A percentile compares a stretch with the other conserved stretches of the same genome.
These are phyloP conservation scores for Drosophila cardini DNA, from an alignment of 1,140 invertebrate species.

Conservation along the genomic window DNA sequence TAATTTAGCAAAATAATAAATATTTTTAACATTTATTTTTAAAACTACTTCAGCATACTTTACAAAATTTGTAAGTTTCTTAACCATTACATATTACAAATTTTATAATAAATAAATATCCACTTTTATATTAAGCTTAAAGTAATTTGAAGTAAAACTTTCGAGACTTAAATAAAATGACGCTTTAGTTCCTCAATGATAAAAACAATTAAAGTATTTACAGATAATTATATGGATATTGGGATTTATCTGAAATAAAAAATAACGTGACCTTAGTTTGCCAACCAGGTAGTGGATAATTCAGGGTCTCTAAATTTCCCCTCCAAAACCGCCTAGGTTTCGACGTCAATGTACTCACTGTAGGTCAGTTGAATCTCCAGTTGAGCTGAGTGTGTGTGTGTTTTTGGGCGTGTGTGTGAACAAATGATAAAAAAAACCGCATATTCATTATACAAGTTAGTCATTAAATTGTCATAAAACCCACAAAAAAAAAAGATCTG, in stretches of 20 bases:
- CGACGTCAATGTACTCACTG: constrained; percentile 72
- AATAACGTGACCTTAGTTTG: neutral
- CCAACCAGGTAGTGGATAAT: constrained; percentile 27
- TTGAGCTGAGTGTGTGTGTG: neutral
- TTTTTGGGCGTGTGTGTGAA: neutral
- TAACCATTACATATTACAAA: too few species aligned
- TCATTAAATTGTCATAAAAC: constrained; percentile 41
- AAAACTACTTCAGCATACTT: too few species aligned
- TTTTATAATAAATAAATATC: too few species aligned
- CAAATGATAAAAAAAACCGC: constrained; percentile 20
- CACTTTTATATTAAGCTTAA: too few species aligned
- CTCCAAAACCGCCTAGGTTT: neutral
- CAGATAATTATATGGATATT: neutral
- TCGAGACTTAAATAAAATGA: too few species aligned
- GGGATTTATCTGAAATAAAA: neutral
- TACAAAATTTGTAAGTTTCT: too few species aligned
- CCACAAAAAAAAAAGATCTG: neutral
- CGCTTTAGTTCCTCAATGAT: neutral
- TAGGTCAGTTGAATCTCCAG: constrained; percentile 55
- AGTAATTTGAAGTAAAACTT: too few species aligned
- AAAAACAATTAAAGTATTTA: neutral
- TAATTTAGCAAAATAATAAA: too few species aligned
- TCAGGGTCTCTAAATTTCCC: constrained; percentile 48
- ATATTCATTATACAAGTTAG: constrained; percentile 45
- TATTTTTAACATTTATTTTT: too few species aligned